Percentiles rank a stretch among this genome's conserved stretches.
Conservation (phyloP, 2,888 invertebrate species). For the Eugnorisma glareosa region DNA sequence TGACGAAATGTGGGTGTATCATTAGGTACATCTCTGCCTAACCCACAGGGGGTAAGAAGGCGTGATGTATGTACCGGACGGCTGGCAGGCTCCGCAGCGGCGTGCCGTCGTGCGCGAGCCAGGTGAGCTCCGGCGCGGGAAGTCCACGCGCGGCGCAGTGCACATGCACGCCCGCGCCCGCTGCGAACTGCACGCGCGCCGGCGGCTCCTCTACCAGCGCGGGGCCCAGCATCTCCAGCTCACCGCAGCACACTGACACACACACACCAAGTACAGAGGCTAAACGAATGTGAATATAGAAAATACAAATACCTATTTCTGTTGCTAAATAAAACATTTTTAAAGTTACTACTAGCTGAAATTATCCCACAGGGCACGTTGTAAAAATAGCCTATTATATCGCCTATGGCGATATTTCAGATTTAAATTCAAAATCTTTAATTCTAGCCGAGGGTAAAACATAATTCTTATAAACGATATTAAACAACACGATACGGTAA, state of each 20-base stretch:
- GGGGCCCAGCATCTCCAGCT: slow-evolving; percentile 73
- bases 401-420: no score
- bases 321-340: not conserved
- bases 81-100: slow-evolving; percentile 71
- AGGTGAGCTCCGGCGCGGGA: slow-evolving; percentile 75
- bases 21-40: not conserved
- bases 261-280: not conserved
- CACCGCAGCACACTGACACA: slow-evolving; percentile 41
- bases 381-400: no score
- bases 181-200: slow-evolving; percentile 73
- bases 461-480: no score
- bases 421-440: no score
- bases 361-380: no score
- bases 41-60: not conserved
- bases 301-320: not conserved
- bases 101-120: slow-evolving; percentile 76
- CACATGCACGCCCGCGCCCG: slow-evolving; percentile 72
- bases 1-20: not conserved
- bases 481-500: no score
- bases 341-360: no score
- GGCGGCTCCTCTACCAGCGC: slow-evolving; percentile 73
- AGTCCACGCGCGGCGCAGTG: slow-evolving; percentile 76
- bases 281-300: not conserved
- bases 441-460: no score
- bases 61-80: slow-evolving; percentile 67